Conservation (phyloP, 1,140 invertebrate genomes). For the Ridgeia piscesae region DNA sequence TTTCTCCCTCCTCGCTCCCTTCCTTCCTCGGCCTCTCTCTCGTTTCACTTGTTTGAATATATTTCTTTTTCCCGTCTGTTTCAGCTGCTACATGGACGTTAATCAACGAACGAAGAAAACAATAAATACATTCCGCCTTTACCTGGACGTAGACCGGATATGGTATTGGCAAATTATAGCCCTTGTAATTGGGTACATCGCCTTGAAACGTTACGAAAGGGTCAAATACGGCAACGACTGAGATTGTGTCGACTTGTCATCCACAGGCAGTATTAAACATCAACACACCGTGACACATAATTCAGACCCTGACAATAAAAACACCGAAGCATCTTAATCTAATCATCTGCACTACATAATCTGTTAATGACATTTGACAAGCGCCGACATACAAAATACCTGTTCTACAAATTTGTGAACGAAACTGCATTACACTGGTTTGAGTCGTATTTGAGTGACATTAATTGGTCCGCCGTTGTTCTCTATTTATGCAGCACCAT, state of each 20-base stretch:
- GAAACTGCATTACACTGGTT: no score
- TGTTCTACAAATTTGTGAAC: no score
- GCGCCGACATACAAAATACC: no score
- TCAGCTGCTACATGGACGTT: not conserved
- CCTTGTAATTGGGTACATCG: not conserved
- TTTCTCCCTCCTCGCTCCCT: not conserved
- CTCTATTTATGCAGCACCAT: no score
- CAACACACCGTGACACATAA: no score
- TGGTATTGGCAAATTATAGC: not conserved
- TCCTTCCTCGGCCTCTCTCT: not conserved
- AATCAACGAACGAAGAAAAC: not conserved
- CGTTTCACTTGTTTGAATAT: not conserved
- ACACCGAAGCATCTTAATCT: no score
- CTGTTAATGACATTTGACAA: no score
- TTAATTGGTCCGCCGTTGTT: no score
- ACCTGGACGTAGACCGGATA: not conserved
- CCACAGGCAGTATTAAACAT: no score
- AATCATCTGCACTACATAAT: no score
- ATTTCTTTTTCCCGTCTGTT: not conserved
- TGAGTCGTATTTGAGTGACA: no score
- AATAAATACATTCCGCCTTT: not conserved
- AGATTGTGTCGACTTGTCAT: not conserved
- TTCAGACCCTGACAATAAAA: no score
- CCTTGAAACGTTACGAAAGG: not conserved
- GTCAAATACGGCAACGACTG: not conserved